Evolutionary conservation across 2,888 invertebrate genomes (phyloP), one percentile per base, ranked within the genome.

Genomic region (Dusona sp.): DNA sequence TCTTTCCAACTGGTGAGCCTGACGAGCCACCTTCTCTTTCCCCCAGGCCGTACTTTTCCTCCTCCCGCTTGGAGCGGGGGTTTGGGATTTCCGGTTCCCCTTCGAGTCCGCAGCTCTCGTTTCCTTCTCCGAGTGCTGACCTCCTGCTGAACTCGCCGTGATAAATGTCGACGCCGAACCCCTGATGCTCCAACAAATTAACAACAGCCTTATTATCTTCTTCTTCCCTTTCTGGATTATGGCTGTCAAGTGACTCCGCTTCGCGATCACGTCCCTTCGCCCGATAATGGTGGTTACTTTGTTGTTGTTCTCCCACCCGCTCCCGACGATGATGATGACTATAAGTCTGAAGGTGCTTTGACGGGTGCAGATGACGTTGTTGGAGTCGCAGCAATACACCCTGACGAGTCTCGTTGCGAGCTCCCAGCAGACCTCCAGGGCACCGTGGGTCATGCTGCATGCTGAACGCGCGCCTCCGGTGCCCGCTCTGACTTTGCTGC

Each of bases 361-460:
- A 74, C 61, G 64, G 75, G 25, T 84, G 81, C 48, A 72, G 83
- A 81, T 83, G 83, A 79, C 81, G 77, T 73, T 61, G 61, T 61
- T 75, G 86, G 61, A 75, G 61, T 82, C 84, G 81, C 84, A 81
- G 83, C 83, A 61, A 61, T 61, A 92, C 91, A 91, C 91, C 92
- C 93, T 93, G 92, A 91, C 91, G 91, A 92, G 92, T 91, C 93
- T 93, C 92, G 91, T 93, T 92, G 89, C 92, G 91, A 92, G 92
- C 93, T 94, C 93, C 93, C 92, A 91, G 89, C 91, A 92, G 87
- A 82, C 88, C 86, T 85, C 83, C 92, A 90, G 92, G 92, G 90
- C 91, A 91, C 92, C 91, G 92, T 91, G 93, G 93, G 92, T 94
- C 94, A 94, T 94, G 93, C 94, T 94, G 94, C 94, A 94, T 94